phyloP scores from a whole-genome alignment of 2,888 invertebrate genomes.

The Parnassius apollo region DNA sequence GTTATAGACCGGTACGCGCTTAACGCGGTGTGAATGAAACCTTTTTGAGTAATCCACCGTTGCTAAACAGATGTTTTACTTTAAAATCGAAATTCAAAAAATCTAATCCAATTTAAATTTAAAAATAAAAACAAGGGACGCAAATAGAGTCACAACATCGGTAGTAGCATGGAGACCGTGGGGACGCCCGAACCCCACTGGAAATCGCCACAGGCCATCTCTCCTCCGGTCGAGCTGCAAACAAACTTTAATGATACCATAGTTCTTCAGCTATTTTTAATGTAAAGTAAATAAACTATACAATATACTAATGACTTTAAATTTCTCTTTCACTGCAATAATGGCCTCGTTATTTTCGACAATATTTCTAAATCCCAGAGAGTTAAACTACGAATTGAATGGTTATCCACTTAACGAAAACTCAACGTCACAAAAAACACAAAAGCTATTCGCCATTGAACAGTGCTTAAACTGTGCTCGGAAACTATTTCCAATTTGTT shows the following conservation, averaged over 20 bases:
- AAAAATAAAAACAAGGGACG: too few species aligned
- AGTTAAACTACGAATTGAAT: slow-evolving; percentile 6
- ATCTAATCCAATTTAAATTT: too few species aligned
- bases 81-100: slow-evolving; percentile 9
- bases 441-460: too few species aligned
- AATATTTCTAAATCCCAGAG: not conserved
- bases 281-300: too few species aligned
- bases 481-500: slow-evolving; percentile 27
- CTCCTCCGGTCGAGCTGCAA: too few species aligned
- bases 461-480: slow-evolving; percentile 16
- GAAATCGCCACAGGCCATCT: too few species aligned
- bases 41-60: slow-evolving; percentile 28
- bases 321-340: not conserved
- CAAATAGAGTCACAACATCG: too few species aligned
- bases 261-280: too few species aligned
- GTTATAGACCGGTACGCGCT: slow-evolving; percentile 14
- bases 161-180: too few species aligned
- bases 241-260: too few species aligned
- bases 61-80: slow-evolving; percentile 23
- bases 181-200: too few species aligned
- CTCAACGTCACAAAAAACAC: slow-evolving; percentile 14
- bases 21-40: slow-evolving; percentile 10
- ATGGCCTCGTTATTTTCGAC: not conserved
- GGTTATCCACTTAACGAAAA: slow-evolving; percentile 16
- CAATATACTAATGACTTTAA: not conserved